Base-by-base conservation (phyloP, 2,888 invertebrate species). In the Agriopis leucophaearia region DNA sequence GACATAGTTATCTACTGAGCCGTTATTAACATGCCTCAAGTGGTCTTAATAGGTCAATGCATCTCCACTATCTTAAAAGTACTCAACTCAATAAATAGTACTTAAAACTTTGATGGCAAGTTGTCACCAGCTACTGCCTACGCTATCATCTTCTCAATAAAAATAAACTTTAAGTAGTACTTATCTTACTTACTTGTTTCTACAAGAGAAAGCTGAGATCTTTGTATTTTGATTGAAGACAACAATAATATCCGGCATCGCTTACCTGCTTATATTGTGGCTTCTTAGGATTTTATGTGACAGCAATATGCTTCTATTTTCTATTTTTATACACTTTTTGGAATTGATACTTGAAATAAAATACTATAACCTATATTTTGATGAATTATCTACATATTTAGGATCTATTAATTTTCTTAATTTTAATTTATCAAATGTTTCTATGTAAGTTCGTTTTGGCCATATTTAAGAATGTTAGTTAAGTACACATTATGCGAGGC, bases 71-170 rank as follows among this genome's bases (percentile, higher is more conserved):
- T 70, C 67, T 58, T 54, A 68, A 65, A 64, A 67, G 60, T 72
- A 70, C 56, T 62, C 48, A 63, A 48, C 63, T 68, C 69, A 62
- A 66, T 75, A 75, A 79, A 77, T 71, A 75, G 66, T 73, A 70
- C 75, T 76, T 74, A 57, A 70, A 74, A 75, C 68, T 80, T 80
- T 73, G 66, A 74, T 73, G 76, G 75, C 74, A 74, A 80, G 72
- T 68, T 78, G 78, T 80, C 76, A 76, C 70, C 76, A 74, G 80
- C 83, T 82, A 80, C 85, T 82, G 70, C 85, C 84, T 83, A 87
- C 84, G 80, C 85, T 78, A 82, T 81, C 77, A 74, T 66, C 78
- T 66, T 66, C 63, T 71, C 75, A 74, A 75, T 70, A 75, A 74
- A 65, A 75, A 74, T 74, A 75, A 75, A 74, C 69, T 56, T 66